Evolutionary conservation across 2,113 vertebrate species (phyloP), one percentile per base, ranked within the genome.

Genomic region (Oryzias woworae): DNA sequence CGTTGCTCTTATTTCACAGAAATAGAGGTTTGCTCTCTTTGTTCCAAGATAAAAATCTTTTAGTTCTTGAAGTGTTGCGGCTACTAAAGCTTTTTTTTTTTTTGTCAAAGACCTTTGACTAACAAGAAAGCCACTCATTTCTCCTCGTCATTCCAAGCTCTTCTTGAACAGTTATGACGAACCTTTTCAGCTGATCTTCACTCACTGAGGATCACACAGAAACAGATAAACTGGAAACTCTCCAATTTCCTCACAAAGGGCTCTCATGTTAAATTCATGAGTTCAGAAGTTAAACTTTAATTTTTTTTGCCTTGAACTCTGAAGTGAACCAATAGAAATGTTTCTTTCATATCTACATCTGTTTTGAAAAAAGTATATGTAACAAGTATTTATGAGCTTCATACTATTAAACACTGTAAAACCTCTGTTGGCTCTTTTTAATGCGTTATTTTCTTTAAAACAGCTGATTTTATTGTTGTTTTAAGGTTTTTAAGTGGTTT

Each of bases 361-460:
- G 18, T 55, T 76, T 77, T 71, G 18, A 28, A 68, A 62, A 52
- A 41, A 58, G 22, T 60, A 44, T 66, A 48, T 55, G 59, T 75
- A 81, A 57, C 64, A 64, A 54, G 66, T 83, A 83, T 87, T 85
- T 85, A 84, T 82, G 69, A 74, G 62, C 66, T 62, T 60, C 69
- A 73, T 62, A 68, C 46, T 69, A 88, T 88, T 88, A 86, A 90
- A 89, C 22, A 55, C 41, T 47, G 60, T 73, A 23, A 68, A 71
- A 72, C 47, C 42, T 54, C 3, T 31, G 3, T 60, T 53, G 61
- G 44, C 18, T 28, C 31, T 56, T 56, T 64, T 58, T 20, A 50
- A 22, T 54, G 14, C 18, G 24, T 61, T 36, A 54, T 13, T n/a
- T 62, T 31, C 16, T 3, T 16, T 2, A 4, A 18, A 1, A 28